These are phyloP conservation scores for Dolichotis patagonum DNA, from an alignment of 2,113 vertebrate species.

Conservation along the genomic window DNA sequence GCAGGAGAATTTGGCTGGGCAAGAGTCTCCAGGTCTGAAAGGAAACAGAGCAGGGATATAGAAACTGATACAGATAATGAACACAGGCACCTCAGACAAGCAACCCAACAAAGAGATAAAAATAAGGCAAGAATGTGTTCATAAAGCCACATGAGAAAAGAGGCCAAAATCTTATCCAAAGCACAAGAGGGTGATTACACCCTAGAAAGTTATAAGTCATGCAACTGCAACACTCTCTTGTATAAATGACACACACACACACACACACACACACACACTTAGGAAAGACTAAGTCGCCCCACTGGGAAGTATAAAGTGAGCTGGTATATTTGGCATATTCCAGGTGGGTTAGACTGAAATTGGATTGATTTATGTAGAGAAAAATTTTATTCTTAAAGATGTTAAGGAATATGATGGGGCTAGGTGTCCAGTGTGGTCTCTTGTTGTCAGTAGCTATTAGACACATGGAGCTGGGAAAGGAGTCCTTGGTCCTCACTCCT, in stretches of 20 bases:
- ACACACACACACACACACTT: not conserved
- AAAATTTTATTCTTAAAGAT: not conserved
- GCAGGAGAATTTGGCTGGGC: not conserved
- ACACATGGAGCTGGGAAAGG: not conserved
- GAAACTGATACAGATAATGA: not conserved
- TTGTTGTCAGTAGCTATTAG: not conserved
- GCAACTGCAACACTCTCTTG: not conserved
- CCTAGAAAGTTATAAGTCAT: not conserved
- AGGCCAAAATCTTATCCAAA: not conserved
- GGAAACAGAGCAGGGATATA: not conserved
- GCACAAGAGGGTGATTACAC: not conserved
- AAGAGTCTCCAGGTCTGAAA: slow-evolving; percentile 43
- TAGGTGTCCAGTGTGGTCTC: not conserved
- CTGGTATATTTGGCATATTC: not conserved
- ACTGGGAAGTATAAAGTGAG: not conserved
- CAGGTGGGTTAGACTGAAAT: not conserved
- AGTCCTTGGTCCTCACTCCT: not conserved
- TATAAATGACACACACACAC: not conserved
- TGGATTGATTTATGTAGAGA: not conserved
- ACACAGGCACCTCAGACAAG: not conserved
- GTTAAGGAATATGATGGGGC: not conserved
- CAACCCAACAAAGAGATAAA: not conserved
- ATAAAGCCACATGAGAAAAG: not conserved
- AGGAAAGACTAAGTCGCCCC: not conserved
- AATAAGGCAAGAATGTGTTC: not conserved